These are phyloP conservation scores for Zygaena filipendulae DNA, from an alignment of 2,888 invertebrate genomes.

Conservation along the genomic window DNA sequence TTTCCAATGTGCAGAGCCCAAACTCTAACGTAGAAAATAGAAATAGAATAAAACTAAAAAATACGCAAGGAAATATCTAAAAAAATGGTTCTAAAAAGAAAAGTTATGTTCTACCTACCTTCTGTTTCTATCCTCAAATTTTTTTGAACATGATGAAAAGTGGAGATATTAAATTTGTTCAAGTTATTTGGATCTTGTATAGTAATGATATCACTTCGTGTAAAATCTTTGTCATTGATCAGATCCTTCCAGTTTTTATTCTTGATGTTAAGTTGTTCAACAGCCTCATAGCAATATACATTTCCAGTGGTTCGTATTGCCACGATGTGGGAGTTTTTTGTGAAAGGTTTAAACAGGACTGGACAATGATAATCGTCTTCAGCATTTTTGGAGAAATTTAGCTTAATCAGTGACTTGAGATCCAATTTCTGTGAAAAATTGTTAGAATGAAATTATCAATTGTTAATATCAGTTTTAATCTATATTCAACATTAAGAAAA, in stretches of 20 bases:
- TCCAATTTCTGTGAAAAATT: slow-evolving; percentile 74
- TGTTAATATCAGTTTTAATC: not conserved
- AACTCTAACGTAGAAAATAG: no score
- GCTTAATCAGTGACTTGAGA: slow-evolving; percentile 81
- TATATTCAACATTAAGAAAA: no score
- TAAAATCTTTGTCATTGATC: slow-evolving; percentile 88
- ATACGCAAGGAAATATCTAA: no score
- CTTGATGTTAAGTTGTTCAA: slow-evolving; percentile 96
- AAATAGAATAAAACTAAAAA: no score
- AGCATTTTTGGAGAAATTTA: slow-evolving; percentile 89
- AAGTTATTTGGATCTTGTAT: slow-evolving; percentile 92
- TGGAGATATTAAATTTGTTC: slow-evolving; percentile 93
- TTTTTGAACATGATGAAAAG: slow-evolving; percentile 93
- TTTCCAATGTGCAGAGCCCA: no score
- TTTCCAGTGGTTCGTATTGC: slow-evolving; percentile 92
- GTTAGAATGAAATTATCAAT: not conserved
- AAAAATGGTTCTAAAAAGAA: no score
- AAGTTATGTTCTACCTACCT: no score
- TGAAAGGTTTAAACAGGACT: slow-evolving; percentile 91
- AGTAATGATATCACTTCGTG: slow-evolving; percentile 88
- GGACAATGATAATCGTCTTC: slow-evolving; percentile 92
- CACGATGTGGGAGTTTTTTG: slow-evolving; percentile 94
- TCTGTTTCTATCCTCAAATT: slow-evolving; percentile 89
- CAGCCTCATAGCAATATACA: slow-evolving; percentile 94
- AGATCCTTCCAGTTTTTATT: slow-evolving; percentile 95